Evolutionary conservation across 2,888 invertebrate species (phyloP).

Genomic region (Sepioteuthis lessoniana): DNA sequence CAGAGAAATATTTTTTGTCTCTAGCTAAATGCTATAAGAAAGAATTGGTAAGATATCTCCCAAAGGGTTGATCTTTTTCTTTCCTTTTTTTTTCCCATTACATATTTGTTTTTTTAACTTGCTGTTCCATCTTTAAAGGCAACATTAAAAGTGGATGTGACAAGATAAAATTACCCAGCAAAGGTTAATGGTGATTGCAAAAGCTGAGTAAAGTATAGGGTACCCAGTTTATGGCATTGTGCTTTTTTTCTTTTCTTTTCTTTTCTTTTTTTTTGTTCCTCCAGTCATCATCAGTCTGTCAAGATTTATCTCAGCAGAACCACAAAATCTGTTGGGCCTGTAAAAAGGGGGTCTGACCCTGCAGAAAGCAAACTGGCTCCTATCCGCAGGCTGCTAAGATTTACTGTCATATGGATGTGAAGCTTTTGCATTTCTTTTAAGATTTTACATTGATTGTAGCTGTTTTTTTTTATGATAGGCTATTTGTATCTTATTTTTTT

Average conservation of each 20-base stretch:
- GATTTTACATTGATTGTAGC: too few relatives aligned
- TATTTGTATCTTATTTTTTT: not conserved
- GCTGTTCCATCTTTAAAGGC: not conserved
- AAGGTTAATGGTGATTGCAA: slow-evolving; percentile 33
- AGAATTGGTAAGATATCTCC: not conserved
- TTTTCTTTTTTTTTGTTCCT: not conserved
- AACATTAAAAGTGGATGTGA: slow-evolving; percentile 1
- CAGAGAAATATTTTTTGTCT: too few relatives aligned
- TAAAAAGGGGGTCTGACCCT: slow-evolving; percentile 5
- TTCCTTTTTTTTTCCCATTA: not conserved
- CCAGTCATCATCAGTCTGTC: not conserved
- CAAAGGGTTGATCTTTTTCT: not conserved
- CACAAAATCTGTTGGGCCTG: not conserved
- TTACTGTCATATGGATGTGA: not conserved
- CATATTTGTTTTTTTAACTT: not conserved
- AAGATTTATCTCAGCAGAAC: not conserved
- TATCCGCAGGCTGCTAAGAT: not conserved
- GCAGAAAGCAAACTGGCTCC: not conserved
- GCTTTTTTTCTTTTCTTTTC: not conserved
- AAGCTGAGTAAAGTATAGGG: not conserved
- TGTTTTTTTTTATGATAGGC: not conserved
- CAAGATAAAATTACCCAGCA: slow-evolving; percentile 25
- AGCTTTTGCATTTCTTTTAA: too few relatives aligned
- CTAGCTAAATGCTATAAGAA: not conserved
- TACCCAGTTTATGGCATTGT: not conserved